Evolutionary conservation across 2,113 vertebrate species (phyloP), one percentile per base, ranked within the genome.

Genomic region (Petrocephalus zakoni): DNA sequence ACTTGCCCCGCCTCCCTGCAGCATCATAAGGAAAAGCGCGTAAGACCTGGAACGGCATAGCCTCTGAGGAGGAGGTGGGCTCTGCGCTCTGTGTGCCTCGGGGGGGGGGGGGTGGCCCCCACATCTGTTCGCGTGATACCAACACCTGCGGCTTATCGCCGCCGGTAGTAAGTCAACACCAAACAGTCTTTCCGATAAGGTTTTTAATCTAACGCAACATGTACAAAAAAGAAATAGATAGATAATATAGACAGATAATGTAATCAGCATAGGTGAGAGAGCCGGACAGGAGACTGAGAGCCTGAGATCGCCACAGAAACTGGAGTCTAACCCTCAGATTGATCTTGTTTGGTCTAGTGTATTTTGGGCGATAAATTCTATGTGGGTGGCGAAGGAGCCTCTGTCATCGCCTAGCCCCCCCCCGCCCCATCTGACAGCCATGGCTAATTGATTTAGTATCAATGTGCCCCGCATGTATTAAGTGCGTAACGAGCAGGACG

Each of bases 371-470:
- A 42, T 78, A 19, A 42, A 78, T 78, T 10, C 49, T 10, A 49
- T 19, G 82, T 25, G 25, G 22, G 49, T 5, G 9, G 46, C 5
- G 49, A 84, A 1, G 46, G 49, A 6, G 22, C 46, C 22, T 49
- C 9, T 51, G 46, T 19, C 9, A 47, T 84, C 42, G 22, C 46
- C 52, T 47, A 47, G 15, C 22, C 17, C 42, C 0, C 34, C 81
- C 82, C 47, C 22, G n/a, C n/a, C 8, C 2, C 46, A 4, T 29
- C 47, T 52, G 82, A 29, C 82, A 52, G 22, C 49, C 46, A n/a
- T 47, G 4, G 82, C 49, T 49, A 85, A 85, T 85, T 85, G 82
- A 85, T 85, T 85, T 25, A 49, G 49, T 52, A 51, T 85, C 82
- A 85, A 85, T 49, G n/a, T 52, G 6, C 82, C 22, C 46, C 22